phyloP scores from a whole-genome alignment of 2,888 invertebrate species.

The Ornithoptera priamus region DNA sequence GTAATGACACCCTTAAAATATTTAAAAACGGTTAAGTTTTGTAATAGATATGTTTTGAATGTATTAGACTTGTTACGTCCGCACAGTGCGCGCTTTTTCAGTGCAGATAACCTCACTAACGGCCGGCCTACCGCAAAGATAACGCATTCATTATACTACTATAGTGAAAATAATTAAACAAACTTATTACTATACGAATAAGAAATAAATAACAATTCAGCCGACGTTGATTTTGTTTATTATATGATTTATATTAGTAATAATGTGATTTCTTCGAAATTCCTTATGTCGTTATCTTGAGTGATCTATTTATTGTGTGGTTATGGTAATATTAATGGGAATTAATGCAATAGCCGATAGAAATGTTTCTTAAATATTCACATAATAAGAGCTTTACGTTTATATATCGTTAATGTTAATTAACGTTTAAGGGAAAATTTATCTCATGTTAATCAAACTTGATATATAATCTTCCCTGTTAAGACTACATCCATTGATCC shows the following conservation, averaged over 20 bases:
- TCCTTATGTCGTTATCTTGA: not conserved
- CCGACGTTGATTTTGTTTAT: not conserved
- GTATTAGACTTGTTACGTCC: constrained; percentile 28
- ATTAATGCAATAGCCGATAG: too few species aligned
- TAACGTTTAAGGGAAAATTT: too few species aligned
- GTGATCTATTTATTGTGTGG: too few species aligned
- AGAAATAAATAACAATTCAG: constrained; percentile 16
- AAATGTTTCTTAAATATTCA: too few species aligned
- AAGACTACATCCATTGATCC: too few species aligned
- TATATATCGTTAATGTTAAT: too few species aligned
- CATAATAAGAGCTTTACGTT: too few species aligned
- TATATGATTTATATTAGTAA: not conserved
- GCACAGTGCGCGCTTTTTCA: constrained; percentile 40
- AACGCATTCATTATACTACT: constrained; percentile 44
- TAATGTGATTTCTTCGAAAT: not conserved
- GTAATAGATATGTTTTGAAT: not conserved
- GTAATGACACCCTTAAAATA: not conserved
- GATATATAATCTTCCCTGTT: too few species aligned
- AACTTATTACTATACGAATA: constrained; percentile 38
- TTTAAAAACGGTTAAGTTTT: constrained; percentile 14
- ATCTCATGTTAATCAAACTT: too few species aligned
- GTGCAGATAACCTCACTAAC: constrained; percentile 51
- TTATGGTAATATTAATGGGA: too few species aligned
- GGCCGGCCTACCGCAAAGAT: constrained; percentile 50
- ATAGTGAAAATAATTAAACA: constrained; percentile 32